Evolutionary conservation across 2,113 vertebrate genomes (phyloP).

Genomic region (Pteruthius melanotis): DNA sequence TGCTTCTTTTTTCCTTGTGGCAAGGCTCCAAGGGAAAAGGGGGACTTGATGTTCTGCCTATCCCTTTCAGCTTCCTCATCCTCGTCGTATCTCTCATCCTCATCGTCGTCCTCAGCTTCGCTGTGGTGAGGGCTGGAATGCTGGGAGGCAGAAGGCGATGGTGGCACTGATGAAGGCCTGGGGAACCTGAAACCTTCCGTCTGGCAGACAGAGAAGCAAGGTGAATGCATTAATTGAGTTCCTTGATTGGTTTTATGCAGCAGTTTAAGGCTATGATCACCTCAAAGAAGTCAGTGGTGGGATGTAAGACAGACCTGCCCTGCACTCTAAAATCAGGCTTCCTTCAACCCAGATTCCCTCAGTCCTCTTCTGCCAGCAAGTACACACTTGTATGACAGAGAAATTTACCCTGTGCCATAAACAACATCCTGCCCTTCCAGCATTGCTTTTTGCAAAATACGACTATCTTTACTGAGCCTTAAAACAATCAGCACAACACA

Average conservation of each 20-base stretch:
- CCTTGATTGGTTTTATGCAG: background rate
- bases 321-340: background rate
- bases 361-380: background rate
- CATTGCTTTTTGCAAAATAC: background rate
- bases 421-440: background rate
- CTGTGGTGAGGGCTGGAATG: constrained; percentile 90
- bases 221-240: background rate
- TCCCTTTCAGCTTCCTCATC: constrained; percentile 92
- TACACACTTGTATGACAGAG: background rate
- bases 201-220: constrained; percentile 65
- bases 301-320: background rate
- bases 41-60: constrained; percentile 87
- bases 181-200: constrained; percentile 90
- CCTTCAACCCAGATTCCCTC: background rate
- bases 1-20: constrained; percentile 80
- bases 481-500: background rate
- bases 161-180: constrained; percentile 88
- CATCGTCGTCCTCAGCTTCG: constrained; percentile 76
- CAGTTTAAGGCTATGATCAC: background rate
- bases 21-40: constrained; percentile 71
- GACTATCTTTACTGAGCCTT: background rate
- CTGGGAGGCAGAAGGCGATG: constrained; percentile 88
- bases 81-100: constrained; percentile 86
- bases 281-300: background rate
- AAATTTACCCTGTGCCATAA: background rate